Base-by-base conservation (phyloP, 2,113 vertebrate genomes). In the Phalacrocorax brasilianus region DNA sequence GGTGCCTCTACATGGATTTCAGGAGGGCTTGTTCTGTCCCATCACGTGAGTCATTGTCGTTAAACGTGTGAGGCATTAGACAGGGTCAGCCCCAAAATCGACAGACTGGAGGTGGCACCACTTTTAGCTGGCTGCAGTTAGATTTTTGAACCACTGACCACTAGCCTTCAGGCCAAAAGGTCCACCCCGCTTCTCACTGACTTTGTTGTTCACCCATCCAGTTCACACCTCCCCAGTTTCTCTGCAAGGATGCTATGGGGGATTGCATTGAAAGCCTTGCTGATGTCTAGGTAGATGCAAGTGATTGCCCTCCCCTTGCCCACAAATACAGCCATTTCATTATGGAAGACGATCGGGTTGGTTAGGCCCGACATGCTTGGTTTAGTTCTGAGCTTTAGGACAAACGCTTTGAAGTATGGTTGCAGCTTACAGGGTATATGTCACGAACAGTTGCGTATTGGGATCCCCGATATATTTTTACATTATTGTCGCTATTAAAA, bases 1-100 rank as follows among this genome's bases (percentile, higher is more conserved):
- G 9, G 6, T 67, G 30, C 35, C 33, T 42, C 52, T 68, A 14
- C 32, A 3, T 19, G 44, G 33, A 44, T 32, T 44, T 88, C 49
- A 49, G 67, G 67, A 86, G 12, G 26, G 8, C 19, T 92, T 1
- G 0, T 68, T 80, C 30, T 80, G 27, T 62, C 30, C 49, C 27
- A 15, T n/a, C 17, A 8, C 13, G 7, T 71, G 30, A 15, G 11
- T n/a, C 45, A 32, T 11, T 0, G 0, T 5, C 11, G 28, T 50
- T 53, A 53, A 77, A 58, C 14, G 38, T 33, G 23, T 56, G 38
- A 83, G 24, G 27, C 14, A 14, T 38, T 50, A 63, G 26, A 55
- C 17, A n/a, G 19, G 22, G 38, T 70, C 45, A 4, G 4, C 23
- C 24, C 11, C 68, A 30, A 58, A 86, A 81, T 1, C 53, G 45